Base-by-base conservation (phyloP, 2,888 invertebrate species). In the Parnassius glacialis region DNA sequence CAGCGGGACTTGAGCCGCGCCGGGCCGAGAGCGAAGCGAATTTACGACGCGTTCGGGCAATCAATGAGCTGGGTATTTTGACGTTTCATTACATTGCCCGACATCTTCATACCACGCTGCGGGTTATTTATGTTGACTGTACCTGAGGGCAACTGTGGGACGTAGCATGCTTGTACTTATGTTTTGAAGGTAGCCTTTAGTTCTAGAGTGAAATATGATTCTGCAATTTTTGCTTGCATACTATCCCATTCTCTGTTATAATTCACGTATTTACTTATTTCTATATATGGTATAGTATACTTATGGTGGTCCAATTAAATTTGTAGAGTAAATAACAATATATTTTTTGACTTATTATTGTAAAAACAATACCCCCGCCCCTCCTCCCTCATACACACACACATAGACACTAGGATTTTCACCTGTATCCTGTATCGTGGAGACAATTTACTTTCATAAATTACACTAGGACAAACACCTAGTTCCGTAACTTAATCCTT, bases 11-110 rank as follows among this genome's bases (percentile, higher is more conserved):
- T 79, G 82, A 78, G 67, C 70, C 64, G 66, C 69, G 68, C 68
- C 59, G 57, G 58, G 56, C 43, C 61, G 53, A 10, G 57, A 61
- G 61, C 57, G 48, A 50, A 53, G 50, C 54, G 53, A 57, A 65
- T 69, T 70, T 69, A 66, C 68, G 65, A 62, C 52, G 52, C 60
- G 62, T 59, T 62, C 64, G 65, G 65, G 70, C 71, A 71, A 74
- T 71, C 70, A 74, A 83, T 83, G 80, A 74, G 72, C 69, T 74
- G 71, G 80, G 78, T 86, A 79, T 85, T 87, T 87, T 88, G 87
- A 90, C 89, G 80, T 88, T 88, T 84, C 90, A 90, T 90, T 90
- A 88, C 79, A 82, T 64, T 75, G 70, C 68, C 78, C 77, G 90
- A 90, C 89, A 85, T 87, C 90, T 90, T 90, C 90, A 90, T 90